These are phyloP conservation scores for Cephonodes hylas DNA, from an alignment of 2,888 invertebrate species.

Conservation along the genomic window DNA sequence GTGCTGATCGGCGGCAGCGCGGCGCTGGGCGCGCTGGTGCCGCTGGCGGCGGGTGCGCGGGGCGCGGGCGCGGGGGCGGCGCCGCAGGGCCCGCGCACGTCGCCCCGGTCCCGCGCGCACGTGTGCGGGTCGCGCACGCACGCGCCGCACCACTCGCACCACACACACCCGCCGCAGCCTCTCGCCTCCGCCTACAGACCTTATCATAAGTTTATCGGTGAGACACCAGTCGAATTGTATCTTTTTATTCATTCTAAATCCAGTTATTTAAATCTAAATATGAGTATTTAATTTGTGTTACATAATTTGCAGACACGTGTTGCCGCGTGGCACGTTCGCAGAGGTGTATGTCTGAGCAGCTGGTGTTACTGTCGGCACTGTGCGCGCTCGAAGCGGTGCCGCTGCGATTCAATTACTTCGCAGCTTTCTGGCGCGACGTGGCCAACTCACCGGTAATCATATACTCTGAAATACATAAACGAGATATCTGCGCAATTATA, in stretches of 20 bases:
- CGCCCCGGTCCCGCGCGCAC: constrained; percentile 84
- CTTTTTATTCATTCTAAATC: background rate
- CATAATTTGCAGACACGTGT: constrained; percentile 59
- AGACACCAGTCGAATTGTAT: constrained; percentile 38
- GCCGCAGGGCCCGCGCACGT: constrained; percentile 40
- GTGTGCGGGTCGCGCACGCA: constrained; percentile 91
- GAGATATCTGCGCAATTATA: background rate
- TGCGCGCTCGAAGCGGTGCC: constrained; percentile 95
- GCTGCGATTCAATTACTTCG: constrained; percentile 92
- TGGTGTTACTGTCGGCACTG: constrained; percentile 92
- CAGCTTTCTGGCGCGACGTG: constrained; percentile 95
- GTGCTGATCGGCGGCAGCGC: constrained; percentile 89
- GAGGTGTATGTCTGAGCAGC: constrained; percentile 91
- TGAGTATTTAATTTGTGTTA: background rate
- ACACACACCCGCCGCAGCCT: constrained; percentile 81
- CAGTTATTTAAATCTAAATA: background rate
- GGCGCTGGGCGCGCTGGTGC: constrained; percentile 90
- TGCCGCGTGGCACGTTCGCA: constrained; percentile 94
- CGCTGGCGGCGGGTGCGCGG: constrained; percentile 87
- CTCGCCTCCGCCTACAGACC: constrained; percentile 93
- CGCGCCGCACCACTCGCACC: constrained; percentile 92
- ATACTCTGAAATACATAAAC: too few species aligned
- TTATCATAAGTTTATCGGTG: constrained; percentile 94
- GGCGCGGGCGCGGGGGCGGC: constrained; percentile 32
- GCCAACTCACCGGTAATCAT: constrained; percentile 84